Base-by-base conservation (phyloP, 30 jellyfish, hydroid and myxozoan genomes). In the Sanderia malayensis region DNA sequence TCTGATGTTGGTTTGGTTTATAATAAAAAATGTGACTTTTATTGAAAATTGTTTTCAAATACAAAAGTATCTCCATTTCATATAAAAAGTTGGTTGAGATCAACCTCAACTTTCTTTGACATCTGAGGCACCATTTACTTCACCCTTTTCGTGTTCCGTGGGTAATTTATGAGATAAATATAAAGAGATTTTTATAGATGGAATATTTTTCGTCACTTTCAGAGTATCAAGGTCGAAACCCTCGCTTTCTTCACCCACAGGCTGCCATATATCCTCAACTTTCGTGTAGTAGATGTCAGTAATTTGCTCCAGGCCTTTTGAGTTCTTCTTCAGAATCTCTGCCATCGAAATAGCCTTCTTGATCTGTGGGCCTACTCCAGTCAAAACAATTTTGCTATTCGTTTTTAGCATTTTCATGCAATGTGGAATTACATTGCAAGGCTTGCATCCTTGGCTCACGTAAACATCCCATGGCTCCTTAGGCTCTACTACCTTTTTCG, bases 391-490 rank as follows among this genome's bases (percentile, higher is more conserved):
- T 25, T 41, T 80, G 11, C 44, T 33, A n/a, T 80, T 59, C 61
- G n/a, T 30, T 24, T 53, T 32, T 30, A 80, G 26, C 55, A 61
- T 70, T 53, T 80, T 80, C 61, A 68, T 1, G 33, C 93, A 80
- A 53, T 80, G 69, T 41, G 82, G 93, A 21, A 80, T 80, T 3
- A 80, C 93, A 44, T 44, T 41, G 0, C 80, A 52, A 68, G 70
- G 31, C 46, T 59, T 69, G 68, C 93, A 68, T 58, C 93, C 93
- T 70, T 80, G 93, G 45, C 93, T 80, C 0, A 80, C 80, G 69
- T 44, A 62, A 9, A 80, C 47, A 26, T 80, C 85, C 93, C 93
- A 80, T 6, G 85, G 85, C 47, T 80, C 85, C 32, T 49, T 70
- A 1, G 47, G 4, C 49, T 28, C 61, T 15, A 1, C 49, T 7